Evolutionary conservation across 2,113 vertebrate genomes (phyloP), one percentile per base, ranked within the genome.

Genomic region (Phaethon lepturus): DNA sequence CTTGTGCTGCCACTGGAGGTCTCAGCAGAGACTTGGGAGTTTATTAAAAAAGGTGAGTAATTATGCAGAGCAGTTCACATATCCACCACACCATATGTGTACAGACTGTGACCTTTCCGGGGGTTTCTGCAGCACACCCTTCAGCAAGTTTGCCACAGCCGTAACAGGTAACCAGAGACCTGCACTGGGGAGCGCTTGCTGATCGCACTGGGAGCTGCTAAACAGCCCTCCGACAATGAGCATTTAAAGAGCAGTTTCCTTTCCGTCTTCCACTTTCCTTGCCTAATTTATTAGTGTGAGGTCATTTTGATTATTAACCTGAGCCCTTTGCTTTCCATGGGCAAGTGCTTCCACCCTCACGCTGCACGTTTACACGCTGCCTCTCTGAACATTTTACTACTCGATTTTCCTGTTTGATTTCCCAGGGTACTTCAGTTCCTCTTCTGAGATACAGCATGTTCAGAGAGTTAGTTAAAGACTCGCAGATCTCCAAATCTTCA

Each of bases 31-130:
- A 79, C 50, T 2, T 3, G 12, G 49, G 66, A 95, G 91, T 96
- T 95, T 82, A 95, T 95, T 96, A 95, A 95, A 87, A 86, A 75
- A 93, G 89, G 93, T 95, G 96, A 96, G 91, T 88, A 96, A 97
- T 96, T 95, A 96, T 64, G 44, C 49, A 72, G 95, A 72, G 53
- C 89, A 72, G 93, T 74, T 91, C 84, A 69, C 62, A 50, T 85
- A 85, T 22, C 60, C 87, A 49, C 58, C 56, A 22, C 77, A 53
- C 80, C 14, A 6, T 4, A 24, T 85, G 81, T 79, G 85, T 50
- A 20, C 66, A 33, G 91, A 16, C 45, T 29, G 68, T 87, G 91
- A 96, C 91, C 94, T 87, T 73, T 71, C 86, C 64, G 88, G 77
- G 72, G 31, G 68, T 89, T 95, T 82, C 81, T 91, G 84, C 81